phyloP scores from a whole-genome alignment of 2,113 vertebrate species.

The Hippocampus mohnikei region DNA sequence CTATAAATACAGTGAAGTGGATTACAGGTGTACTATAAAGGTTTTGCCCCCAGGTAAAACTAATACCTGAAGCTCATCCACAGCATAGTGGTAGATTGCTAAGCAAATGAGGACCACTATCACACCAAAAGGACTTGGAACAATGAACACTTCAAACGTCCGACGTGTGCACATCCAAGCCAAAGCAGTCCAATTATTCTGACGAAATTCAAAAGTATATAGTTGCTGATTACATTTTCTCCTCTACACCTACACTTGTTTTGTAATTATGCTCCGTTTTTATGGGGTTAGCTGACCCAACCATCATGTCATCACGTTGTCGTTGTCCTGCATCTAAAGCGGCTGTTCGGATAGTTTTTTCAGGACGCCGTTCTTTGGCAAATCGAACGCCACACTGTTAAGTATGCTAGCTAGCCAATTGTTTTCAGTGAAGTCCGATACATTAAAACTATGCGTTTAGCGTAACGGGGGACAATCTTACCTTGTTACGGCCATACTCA shows the following conservation, averaged over 20 bases:
- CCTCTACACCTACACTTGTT: background rate
- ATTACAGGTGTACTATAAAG: slow-evolving; percentile 30
- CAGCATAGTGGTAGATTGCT: background rate
- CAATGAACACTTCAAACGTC: background rate
- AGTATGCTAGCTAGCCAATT: slow-evolving; percentile 30
- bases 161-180: background rate
- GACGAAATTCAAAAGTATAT: background rate
- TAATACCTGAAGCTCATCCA: slow-evolving; percentile 12
- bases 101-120: slow-evolving; percentile 1
- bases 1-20: slow-evolving; percentile 51
- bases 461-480: slow-evolving; percentile 23
- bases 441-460: background rate
- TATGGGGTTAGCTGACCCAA: background rate
- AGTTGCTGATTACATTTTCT: background rate
- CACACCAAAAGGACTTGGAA: slow-evolving; percentile 21
- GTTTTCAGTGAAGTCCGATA: slow-evolving; percentile 5
- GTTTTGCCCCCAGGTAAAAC: slow-evolving; percentile 8
- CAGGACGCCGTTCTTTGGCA: slow-evolving; percentile 23
- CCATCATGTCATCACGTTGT: background rate
- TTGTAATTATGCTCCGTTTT: background rate
- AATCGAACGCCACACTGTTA: slow-evolving; percentile 27
- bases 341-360: background rate
- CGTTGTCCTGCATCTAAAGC: background rate
- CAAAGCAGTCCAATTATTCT: background rate
- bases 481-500: slow-evolving; percentile 74